Base-by-base conservation (phyloP, 1,140 invertebrate species). In the Euura lappo region DNA sequence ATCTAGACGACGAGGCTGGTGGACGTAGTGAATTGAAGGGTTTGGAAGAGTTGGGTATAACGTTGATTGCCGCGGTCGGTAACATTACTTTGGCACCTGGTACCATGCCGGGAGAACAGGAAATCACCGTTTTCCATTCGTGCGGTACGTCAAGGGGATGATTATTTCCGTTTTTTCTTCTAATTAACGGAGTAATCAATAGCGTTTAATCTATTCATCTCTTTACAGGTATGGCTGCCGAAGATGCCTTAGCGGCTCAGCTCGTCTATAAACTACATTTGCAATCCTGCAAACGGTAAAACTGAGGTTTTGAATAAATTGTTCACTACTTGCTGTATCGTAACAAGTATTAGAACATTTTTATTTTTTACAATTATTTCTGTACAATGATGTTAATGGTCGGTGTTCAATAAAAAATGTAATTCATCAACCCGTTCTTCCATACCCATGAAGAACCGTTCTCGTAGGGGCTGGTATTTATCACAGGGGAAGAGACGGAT, bases 201-300 rank as follows among this genome's bases (percentile, higher is more conserved):
- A 28, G 28, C 28, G 28, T 28, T 67, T 71, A 60, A 10, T 60
- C 0, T 69, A 28, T 74, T 73, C 78, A 75, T 76, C 73, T 74
- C 69, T 83, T 83, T 81, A 68, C 75, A 90, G 89, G 89, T 69
- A 86, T 90, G 81, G 89, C 87, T 4, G 80, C 87, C 10, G 89
- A 90, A 83, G 89, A 90, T 81, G 85, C 82, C 28, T 85, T 89
- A 13, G 79, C 88, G 67, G 89, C 88, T 28, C 82, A 88, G 65
- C 74, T 90, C 7, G 81, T 90, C 4, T 85, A 28, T 28, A 28
- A 28, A 28, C 28, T 28, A 28, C 28, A 28, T 28, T 28, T 28
- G 28, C 28, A 28, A 28, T 28, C 28, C 28, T 28, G 28, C 28
- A 28, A 28, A 28, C 28, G 0, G 28, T 28, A 1, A 28, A 85